Evolutionary conservation across 1,140 invertebrate species (phyloP).

Genomic region (Pantala flavescens): DNA sequence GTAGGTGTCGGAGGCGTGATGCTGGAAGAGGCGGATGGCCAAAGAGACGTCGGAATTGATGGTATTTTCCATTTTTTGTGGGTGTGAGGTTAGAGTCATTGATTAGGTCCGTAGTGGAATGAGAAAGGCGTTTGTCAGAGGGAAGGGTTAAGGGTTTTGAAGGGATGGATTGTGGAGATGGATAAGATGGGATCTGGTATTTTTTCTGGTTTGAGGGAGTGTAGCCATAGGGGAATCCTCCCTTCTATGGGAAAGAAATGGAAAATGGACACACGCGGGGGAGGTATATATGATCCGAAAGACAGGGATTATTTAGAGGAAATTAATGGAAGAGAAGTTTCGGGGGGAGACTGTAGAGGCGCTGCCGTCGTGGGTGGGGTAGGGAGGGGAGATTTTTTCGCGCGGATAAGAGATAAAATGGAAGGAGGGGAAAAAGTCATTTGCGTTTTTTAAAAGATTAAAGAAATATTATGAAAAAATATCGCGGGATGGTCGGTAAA

Average conservation of each 20-base stretch:
- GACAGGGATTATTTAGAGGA: constrained; percentile 9
- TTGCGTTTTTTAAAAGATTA: constrained; percentile 8
- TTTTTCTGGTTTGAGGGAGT: neutral
- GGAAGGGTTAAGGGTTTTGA: neutral
- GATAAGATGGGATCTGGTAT: constrained; percentile 1
- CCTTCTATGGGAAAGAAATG: constrained; percentile 9
- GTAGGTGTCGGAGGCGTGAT: neutral
- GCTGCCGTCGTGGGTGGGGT: neutral
- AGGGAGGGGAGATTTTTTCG: neutral
- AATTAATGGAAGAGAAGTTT: constrained; percentile 7
- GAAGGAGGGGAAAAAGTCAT: neutral
- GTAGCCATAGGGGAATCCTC: neutral
- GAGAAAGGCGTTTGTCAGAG: too few species aligned
- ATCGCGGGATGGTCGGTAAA: neutral
- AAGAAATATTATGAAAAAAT: neutral
- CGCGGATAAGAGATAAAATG: neutral
- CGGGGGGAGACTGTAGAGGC: neutral
- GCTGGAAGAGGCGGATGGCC: neutral
- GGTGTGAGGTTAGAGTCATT: too few species aligned
- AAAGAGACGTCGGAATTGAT: neutral
- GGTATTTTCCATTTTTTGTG: neutral
- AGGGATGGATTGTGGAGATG: neutral
- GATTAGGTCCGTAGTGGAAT: too few species aligned
- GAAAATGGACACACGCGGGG: neutral
- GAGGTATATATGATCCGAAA: neutral